Percentiles rank a stretch among this genome's conserved stretches.
phyloP scores from a whole-genome alignment of 2,113 vertebrate genomes.

The Trichomycterus rosablanca region DNA sequence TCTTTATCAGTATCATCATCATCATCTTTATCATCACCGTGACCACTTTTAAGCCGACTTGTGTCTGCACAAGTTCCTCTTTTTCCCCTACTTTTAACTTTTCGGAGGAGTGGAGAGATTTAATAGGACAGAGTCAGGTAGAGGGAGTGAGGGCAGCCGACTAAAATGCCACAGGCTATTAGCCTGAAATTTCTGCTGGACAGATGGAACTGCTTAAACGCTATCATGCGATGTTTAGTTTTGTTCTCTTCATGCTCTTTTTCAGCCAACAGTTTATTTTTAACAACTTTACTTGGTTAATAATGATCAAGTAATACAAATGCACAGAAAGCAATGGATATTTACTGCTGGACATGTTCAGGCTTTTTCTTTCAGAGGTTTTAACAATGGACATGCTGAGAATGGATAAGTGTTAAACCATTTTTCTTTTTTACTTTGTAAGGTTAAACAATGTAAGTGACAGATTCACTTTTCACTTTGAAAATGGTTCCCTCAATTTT shows the following conservation, averaged over 20 bases:
- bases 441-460: too few species aligned
- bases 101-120: slow-evolving; percentile 81
- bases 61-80: slow-evolving; percentile 49
- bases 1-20: slow-evolving; percentile 56
- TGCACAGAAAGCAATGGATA: slow-evolving; percentile 16
- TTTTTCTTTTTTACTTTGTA: too few species aligned
- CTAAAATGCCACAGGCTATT: slow-evolving; percentile 86
- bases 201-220: slow-evolving; percentile 98
- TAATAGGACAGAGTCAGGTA: slow-evolving; percentile 94
- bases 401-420: too few species aligned
- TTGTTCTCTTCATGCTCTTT: slow-evolving; percentile 44
- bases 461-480: too few species aligned
- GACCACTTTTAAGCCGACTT: slow-evolving; percentile 42
- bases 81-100: slow-evolving; percentile 45
- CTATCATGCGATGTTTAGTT: slow-evolving; percentile 95
- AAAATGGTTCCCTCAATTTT: too few species aligned
- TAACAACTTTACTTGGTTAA: too few species aligned
- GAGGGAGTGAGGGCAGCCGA: slow-evolving; percentile 75
- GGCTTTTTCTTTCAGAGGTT: not conserved
- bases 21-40: slow-evolving; percentile 63
- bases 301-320: slow-evolving; percentile 33
- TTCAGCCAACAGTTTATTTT: slow-evolving; percentile 37
- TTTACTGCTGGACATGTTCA: slow-evolving; percentile 1
- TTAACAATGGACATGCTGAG: too few species aligned
- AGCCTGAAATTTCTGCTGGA: slow-evolving; percentile 91